phyloP scores from a whole-genome alignment of 2,113 vertebrate genomes.

The Arvicanthis niloticus region DNA sequence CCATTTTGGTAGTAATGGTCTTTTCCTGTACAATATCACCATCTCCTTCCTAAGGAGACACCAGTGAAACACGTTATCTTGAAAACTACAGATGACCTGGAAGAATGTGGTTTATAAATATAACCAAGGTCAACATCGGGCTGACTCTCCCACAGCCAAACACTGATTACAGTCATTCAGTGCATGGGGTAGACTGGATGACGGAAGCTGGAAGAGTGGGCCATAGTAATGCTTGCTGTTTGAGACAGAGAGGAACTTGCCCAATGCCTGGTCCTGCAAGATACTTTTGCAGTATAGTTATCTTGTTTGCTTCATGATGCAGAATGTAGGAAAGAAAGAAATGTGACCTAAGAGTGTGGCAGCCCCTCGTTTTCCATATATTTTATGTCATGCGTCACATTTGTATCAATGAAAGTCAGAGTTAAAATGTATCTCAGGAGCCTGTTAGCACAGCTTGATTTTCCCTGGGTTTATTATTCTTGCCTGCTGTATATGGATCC shows the following conservation, averaged over 20 bases:
- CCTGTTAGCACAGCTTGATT: background rate
- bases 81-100: background rate
- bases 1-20: background rate
- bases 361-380: background rate
- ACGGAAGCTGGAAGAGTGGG: background rate
- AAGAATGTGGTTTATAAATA: background rate
- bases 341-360: background rate
- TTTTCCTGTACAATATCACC: slow-evolving; percentile 45
- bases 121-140: background rate
- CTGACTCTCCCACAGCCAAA: background rate
- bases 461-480: background rate
- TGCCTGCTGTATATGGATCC: background rate
- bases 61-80: background rate
- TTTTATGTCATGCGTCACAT: accelerated
- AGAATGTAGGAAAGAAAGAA: background rate
- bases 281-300: background rate
- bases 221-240: accelerated
- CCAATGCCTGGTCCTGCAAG: accelerated
- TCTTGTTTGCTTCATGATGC: background rate
- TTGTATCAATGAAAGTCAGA: background rate
- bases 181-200: accelerated
- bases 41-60: slow-evolving; percentile 37
- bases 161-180: background rate
- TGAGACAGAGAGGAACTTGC: background rate
- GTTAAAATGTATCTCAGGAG: background rate